phyloP scores from a whole-genome alignment of 2,113 vertebrate genomes.

The Macquaria australasica region DNA sequence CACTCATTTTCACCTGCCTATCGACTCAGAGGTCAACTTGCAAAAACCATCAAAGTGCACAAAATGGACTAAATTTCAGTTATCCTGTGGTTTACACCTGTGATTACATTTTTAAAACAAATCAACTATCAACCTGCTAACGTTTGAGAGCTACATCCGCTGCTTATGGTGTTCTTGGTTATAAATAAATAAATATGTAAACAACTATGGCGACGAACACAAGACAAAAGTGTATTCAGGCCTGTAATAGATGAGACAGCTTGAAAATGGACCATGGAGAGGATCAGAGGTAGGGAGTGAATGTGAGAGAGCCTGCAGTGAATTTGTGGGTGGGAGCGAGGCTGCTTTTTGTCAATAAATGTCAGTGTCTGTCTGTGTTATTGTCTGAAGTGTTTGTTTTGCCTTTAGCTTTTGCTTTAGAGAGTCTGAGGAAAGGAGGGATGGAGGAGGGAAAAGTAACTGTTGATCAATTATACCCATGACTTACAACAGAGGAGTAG shows the following conservation, averaged over 20 bases:
- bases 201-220: constrained; percentile 36
- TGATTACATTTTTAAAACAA: constrained; percentile 18
- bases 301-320: constrained; percentile 32
- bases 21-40: constrained; percentile 65
- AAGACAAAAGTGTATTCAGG: constrained; percentile 29
- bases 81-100: constrained; percentile 68
- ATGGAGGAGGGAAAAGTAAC: not conserved
- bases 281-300: constrained; percentile 30
- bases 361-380: constrained; percentile 61
- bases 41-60: constrained; percentile 61
- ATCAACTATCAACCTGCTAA: constrained; percentile 50
- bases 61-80: constrained; percentile 62
- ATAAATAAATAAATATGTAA: constrained; percentile 51
- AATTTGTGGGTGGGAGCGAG: constrained; percentile 25
- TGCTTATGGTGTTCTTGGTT: constrained; percentile 64
- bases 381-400: constrained; percentile 65
- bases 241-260: constrained; percentile 15
- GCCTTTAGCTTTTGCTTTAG: constrained; percentile 61
- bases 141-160: constrained; percentile 58
- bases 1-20: constrained; percentile 48
- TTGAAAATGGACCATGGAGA: not conserved
- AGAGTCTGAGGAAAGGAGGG: constrained; percentile 10
- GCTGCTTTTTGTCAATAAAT: constrained; percentile 60
- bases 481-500: not conserved
- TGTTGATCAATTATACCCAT: not conserved